Evolutionary conservation across 2,113 vertebrate genomes (phyloP).

Genomic region (Gallinago undulata): DNA sequence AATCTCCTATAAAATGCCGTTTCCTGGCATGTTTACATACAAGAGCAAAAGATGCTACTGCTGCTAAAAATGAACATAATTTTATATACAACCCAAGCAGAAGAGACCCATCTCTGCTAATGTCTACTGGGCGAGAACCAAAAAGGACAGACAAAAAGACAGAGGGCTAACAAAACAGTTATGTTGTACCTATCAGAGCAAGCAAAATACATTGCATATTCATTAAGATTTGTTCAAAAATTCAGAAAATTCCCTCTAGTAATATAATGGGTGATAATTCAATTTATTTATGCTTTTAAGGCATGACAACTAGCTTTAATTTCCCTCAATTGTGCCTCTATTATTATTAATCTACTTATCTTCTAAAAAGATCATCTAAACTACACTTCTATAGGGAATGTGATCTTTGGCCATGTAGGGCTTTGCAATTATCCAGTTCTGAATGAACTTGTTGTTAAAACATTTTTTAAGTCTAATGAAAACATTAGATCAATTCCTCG

Average conservation of each 20-base stretch:
- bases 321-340: slow-evolving; percentile 35
- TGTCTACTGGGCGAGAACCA: rapidly evolving
- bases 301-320: slow-evolving; percentile 13
- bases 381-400: slow-evolving; percentile 30
- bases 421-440: slow-evolving; percentile 34
- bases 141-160: neutral
- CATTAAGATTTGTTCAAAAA: slow-evolving; percentile 15
- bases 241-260: slow-evolving; percentile 31
- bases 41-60: neutral
- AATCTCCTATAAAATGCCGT: neutral
- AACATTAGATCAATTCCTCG: slow-evolving; percentile 67
- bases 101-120: neutral
- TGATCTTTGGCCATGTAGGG: neutral
- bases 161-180: neutral
- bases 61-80: neutral
- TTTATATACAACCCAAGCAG: neutral
- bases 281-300: slow-evolving; percentile 63
- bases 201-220: neutral
- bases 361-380: slow-evolving; percentile 36
- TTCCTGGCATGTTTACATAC: neutral
- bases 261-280: slow-evolving; percentile 31
- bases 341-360: slow-evolving; percentile 43
- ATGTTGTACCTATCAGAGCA: neutral
- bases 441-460: slow-evolving; percentile 77
- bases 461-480: slow-evolving; percentile 75